Percentiles rank a stretch among this genome's conserved stretches.
Evolutionary conservation across 2,888 invertebrate genomes (phyloP).

Genomic region (Xylocampa areola): DNA sequence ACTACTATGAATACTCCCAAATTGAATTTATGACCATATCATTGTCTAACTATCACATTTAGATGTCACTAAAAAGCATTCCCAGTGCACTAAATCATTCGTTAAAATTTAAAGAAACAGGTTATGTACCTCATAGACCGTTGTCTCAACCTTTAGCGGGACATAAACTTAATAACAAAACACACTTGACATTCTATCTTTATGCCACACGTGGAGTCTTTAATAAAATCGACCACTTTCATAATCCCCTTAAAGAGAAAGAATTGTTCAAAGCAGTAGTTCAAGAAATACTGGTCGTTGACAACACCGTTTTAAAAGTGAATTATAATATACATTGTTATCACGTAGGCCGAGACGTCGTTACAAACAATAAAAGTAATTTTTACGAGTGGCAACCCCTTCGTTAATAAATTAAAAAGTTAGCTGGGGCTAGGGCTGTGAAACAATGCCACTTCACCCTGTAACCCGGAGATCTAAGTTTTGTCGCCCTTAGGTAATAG

Average conservation of each 20-base stretch:
- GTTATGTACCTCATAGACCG: constrained; percentile 72
- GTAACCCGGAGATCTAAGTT: constrained; percentile 81
- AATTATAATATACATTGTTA: constrained; percentile 87
- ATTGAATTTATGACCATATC: constrained; percentile 74
- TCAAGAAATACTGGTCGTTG: constrained; percentile 62
- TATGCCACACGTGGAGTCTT: constrained; percentile 74
- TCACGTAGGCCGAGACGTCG: constrained; percentile 89
- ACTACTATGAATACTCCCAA: constrained; percentile 46
- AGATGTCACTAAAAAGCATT: constrained; percentile 79
- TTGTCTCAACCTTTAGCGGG: constrained; percentile 82
- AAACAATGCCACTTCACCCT: constrained; percentile 87
- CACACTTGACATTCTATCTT: constrained; percentile 82
- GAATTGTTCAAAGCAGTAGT: constrained; percentile 38
- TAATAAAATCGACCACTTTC: constrained; percentile 52
- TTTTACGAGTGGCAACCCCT: constrained; percentile 88
- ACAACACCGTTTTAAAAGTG: constrained; percentile 69
- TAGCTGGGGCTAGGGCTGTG: constrained; percentile 77
- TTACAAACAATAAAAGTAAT: constrained; percentile 90
- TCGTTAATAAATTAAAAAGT: constrained; percentile 89
- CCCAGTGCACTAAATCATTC: constrained; percentile 85
- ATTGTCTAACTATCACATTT: constrained; percentile 78
- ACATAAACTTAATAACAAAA: constrained; percentile 81
- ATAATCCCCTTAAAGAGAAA: constrained; percentile 36
- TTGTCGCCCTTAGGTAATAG: constrained; percentile 78
- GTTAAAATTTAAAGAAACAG: constrained; percentile 76